Evolutionary conservation across 2,797 vertebrate genomes (phyloP), one percentile per base, ranked within the genome.

Genomic region (Ctenopoma multispine): DNA sequence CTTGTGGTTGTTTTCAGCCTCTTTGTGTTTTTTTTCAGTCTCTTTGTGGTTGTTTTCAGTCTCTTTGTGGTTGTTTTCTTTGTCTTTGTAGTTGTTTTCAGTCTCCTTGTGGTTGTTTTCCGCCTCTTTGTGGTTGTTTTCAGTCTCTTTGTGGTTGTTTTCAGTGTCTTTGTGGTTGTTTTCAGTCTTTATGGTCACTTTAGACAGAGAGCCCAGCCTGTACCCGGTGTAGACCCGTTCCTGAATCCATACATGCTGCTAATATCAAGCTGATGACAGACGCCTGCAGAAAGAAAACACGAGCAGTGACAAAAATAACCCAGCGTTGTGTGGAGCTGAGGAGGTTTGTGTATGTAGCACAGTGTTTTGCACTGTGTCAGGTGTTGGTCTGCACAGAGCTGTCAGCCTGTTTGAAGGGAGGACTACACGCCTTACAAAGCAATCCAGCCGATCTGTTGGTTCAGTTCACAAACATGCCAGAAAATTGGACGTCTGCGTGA

Each of bases 381-480:
- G 56, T 14, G 56, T 31, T 24, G 3, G 61, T 34, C 51, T 59
- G 55, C 72, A 7, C 69, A 2, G 57, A 73, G 63, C 74, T 85
- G 84, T 83, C 81, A 77, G 53, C 14, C 27, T 6, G 60, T 73
- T 38, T 85, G 78, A 79, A 67, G 54, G 27, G 24, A 67, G 44
- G 43, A 7, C 71, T 23, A 41, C 77, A 44, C 36, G 56, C 38
- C 44, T 51, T 51, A 40, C 72, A 68, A 49, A 49, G 44, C 64
- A 59, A 58, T 7, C 21, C 59, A 1, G 43, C 24, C 62, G 15
- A 34, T 44, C 31, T 61, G 48, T 23, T 23, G 38, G 24, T 21
- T 63, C 46, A 23, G 38, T 40, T 21, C 58, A 73, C 69, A 82
- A 70, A 87, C 74, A 71, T 49, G 77, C 55, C 84, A 80, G 61